A percentile compares a stretch with the other conserved stretches of the same genome.
Evolutionary conservation across 2,113 vertebrate species (phyloP).

Genomic region (Pantherophis guttatus): DNA sequence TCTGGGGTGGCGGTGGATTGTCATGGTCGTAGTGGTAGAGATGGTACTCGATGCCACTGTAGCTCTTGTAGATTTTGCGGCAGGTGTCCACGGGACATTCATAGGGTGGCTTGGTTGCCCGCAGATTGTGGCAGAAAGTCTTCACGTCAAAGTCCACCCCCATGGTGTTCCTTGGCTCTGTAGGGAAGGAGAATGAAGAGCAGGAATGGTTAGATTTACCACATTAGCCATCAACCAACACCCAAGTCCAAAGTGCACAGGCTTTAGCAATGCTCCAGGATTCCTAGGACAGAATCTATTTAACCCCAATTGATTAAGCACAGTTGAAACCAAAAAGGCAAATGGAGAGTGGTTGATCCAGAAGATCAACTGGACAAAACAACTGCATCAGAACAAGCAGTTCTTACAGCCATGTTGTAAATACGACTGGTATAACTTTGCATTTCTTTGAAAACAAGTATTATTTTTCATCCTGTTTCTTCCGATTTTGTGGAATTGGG

Average conservation of each 20-base stretch:
- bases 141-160: constrained; percentile 98
- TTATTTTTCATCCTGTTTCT: neutral
- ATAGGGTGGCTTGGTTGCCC: constrained; percentile 96
- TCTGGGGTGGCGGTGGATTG: constrained; percentile 86
- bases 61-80: constrained; percentile 97
- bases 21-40: constrained; percentile 98
- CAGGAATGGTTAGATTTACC: neutral
- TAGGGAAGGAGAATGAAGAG: constrained; percentile 23
- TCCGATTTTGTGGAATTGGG: no score
- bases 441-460: neutral
- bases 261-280: neutral
- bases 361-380: neutral
- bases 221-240: neutral
- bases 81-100: constrained; percentile 95
- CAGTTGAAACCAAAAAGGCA: neutral
- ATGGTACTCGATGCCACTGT: constrained; percentile 98
- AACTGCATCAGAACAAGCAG: neutral
- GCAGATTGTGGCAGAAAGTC: constrained; percentile 95
- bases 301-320: neutral
- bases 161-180: constrained; percentile 78
- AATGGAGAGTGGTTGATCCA: neutral
- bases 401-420: neutral
- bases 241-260: neutral
- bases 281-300: neutral
- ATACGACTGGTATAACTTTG: neutral